Evolutionary conservation across 2,113 vertebrate genomes (phyloP), one percentile per base, ranked within the genome.

Genomic region (Cyprichromis sp.): DNA sequence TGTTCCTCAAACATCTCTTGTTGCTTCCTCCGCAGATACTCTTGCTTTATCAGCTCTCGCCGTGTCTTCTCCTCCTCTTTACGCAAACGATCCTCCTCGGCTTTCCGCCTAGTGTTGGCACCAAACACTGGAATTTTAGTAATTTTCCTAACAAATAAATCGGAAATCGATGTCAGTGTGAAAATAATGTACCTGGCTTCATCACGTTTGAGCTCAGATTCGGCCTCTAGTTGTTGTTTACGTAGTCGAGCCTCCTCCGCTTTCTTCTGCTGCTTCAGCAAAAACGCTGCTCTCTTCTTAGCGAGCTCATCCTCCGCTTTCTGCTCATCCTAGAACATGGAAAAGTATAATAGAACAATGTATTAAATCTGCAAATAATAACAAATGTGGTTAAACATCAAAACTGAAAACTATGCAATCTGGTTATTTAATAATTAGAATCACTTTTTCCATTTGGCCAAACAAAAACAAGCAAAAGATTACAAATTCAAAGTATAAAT

Each of bases 1-100:
- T 99, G 98, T 83, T 99, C 98, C 86, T 99, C 98, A 2, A 99
- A 85, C 8, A 98, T 96, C 87, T 99, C 97, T 89, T 98, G 98
- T 94, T 99, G 98, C 91, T 99, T 99, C 88, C 97, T 95, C 52
- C 98, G 95, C 57, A 99, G 93, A 89, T 99, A 99, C 2, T 99
- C 98, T 89, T 99, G 99, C 86, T 99, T 99, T 71, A 99, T 99
- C 40, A 99, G 96, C 54, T 99, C 99, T 26, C 98, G 95, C 17
- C 99, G 96, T 0, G 97, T 97, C 89, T 98, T 99, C 95, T 99
- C 99, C 36, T 99, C 98, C 3, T 99, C 99, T 80, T 99, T 99
- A 45, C 98, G 97, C 90, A 98, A 81, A 6, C 98, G 96, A 1
- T 99, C 99, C 71, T 99, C 98, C 88, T 99, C 98, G 0, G 99